Base-by-base conservation (phyloP, 2,797 vertebrate species). In the Selene dorsalis region DNA sequence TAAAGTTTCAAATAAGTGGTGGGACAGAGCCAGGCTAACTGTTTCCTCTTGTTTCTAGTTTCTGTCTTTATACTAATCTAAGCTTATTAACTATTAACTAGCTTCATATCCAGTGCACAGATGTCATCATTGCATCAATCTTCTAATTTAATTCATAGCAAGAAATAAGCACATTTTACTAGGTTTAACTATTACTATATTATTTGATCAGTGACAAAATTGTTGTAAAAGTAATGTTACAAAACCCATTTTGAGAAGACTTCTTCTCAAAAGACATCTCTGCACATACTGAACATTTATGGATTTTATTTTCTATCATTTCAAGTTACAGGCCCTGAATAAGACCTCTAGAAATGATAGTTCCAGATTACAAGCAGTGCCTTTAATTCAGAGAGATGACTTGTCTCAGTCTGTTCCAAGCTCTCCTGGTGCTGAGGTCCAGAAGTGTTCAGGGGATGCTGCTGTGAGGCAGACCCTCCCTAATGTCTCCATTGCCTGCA, bases 401-500 rank as follows among this genome's bases (percentile, higher is more conserved):
- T 74, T 64, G 85, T 73, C 78, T 68, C 52, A 48, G 73, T 63
- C 52, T 50, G 14, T 72, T 77, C 30, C 84, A 87, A 80, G 80
- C 77, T 62, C 80, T 86, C 73, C 68, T 75, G 82, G 75, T 80
- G 77, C 79, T 48, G 85, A 69, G 85, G 90, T 82, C 88, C 88
- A 81, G 87, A 69, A 39, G 80, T 77, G 77, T 80, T 79, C 89
- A 86, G 75, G 71, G 87, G 84, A 87, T 83, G 85, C 91, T 91
- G 91, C 93, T 93, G 91, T 86, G 91, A 93, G 89, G 87, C 89
- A 67, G 85, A 82, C 85, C 93, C 88, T 92, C 91, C 84, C 88
- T 93, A 93, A 93, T 91, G 90, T 93, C 93, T 94, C 91, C 83
- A 85, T 93, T 87, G 92, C 93, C 93, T 92, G 91, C 92, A 94